These are phyloP conservation scores for Oophaga pumilio DNA, from an alignment of 2,113 vertebrate species.

Conservation along the genomic window DNA sequence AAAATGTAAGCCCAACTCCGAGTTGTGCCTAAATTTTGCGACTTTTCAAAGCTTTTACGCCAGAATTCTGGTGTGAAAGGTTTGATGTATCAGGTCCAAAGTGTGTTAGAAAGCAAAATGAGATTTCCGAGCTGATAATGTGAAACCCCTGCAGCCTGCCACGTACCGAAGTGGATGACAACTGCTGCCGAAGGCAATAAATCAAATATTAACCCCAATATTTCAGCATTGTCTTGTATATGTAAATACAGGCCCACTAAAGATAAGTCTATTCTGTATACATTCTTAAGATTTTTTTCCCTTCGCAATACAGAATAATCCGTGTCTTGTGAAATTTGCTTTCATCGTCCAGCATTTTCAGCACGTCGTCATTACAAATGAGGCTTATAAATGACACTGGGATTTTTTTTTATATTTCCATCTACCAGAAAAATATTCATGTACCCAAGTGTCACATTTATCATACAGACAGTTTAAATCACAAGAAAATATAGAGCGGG, in stretches of 20 bases:
- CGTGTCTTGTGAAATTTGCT: not conserved
- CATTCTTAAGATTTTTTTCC: not conserved
- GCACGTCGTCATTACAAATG: not conserved
- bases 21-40: too few relatives aligned
- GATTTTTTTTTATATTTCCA: slow-evolving; percentile 13
- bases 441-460: slow-evolving; percentile 27
- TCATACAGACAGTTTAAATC: slow-evolving; percentile 13
- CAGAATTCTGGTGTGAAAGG: too few relatives aligned
- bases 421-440: slow-evolving; percentile 20
- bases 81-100: too few relatives aligned
- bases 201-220: not conserved
- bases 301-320: not conserved
- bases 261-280: not conserved
- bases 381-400: slow-evolving; percentile 18
- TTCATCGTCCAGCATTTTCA: not conserved
- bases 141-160: not conserved
- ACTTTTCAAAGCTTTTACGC: too few relatives aligned
- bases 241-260: not conserved
- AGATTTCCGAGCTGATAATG: not conserved
- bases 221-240: not conserved
- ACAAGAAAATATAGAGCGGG: slow-evolving; percentile 23
- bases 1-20: too few relatives aligned
- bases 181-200: not conserved
- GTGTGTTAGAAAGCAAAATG: too few relatives aligned
- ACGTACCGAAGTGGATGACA: not conserved